These are phyloP conservation scores for Ophioderma brevispina DNA, from an alignment of 35 echinoderm and acorn worm genomes.

Conservation along the genomic window DNA sequence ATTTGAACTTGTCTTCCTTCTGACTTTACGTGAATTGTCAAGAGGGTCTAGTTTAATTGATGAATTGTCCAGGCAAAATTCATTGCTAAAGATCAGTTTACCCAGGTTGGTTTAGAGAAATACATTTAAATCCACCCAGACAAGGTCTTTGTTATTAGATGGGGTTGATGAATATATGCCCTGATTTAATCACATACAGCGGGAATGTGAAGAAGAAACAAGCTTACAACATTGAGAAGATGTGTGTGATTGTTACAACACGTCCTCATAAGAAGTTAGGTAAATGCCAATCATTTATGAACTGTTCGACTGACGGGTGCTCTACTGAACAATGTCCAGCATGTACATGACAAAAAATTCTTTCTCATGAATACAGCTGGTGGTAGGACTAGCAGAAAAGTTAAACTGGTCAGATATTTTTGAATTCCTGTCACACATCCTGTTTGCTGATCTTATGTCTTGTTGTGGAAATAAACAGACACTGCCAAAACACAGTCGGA, in stretches of 20 bases:
- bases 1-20: background rate
- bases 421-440: background rate
- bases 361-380: background rate
- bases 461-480: background rate
- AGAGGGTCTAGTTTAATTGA: too few relatives aligned
- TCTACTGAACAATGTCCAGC: background rate
- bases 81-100: background rate
- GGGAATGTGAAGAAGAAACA: background rate
- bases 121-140: constrained; percentile 10
- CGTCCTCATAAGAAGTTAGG: background rate
- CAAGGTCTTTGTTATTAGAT: background rate
- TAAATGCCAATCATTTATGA: background rate
- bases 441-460: background rate
- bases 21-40: too few relatives aligned
- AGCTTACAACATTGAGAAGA: too few relatives aligned
- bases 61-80: too few relatives aligned
- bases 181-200: background rate
- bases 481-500: constrained; percentile 2
- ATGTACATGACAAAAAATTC: background rate
- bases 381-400: background rate
- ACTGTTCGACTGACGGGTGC: background rate
- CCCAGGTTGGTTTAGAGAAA: background rate
- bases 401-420: too few relatives aligned
- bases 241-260: background rate
- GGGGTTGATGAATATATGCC: background rate